Evolutionary conservation across 2,888 invertebrate genomes (phyloP), one percentile per base, ranked within the genome.

Genomic region (Nomada fucata): DNA sequence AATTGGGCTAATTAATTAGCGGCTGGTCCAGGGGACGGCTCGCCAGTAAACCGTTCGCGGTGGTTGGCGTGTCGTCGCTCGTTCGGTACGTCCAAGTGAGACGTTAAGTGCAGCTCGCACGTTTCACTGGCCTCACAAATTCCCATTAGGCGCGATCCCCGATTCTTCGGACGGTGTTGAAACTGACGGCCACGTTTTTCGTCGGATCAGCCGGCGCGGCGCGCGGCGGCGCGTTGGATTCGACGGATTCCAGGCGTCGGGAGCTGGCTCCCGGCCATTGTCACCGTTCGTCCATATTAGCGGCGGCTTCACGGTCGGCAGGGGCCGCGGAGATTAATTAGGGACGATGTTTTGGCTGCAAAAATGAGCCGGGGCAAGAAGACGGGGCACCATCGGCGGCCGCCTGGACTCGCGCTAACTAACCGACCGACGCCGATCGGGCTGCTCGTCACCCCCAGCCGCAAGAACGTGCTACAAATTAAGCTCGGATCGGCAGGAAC

Each of bases 391-490:
- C 87, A 79, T 76, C 87, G 53, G 53, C 87, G 75, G 88, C 83
- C 89, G 88, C 85, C 88, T 86, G 65, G 70, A 79, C 78, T 87
- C 88, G 88, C 88, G 88, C 88, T 90, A 89, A 90, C 90, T 89
- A 90, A 90, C 89, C 86, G 85, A 83, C 76, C 83, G 78, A 82
- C 89, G 83, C 89, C 76, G 68, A 85, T 75, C 84, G 86, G 86
- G 9, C 59, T 26, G 47, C 88, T 88, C 90, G 87, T 89, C 90
- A 88, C 91, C 89, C 86, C 88, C 82, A 82, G 80, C 76, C 83
- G 87, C 91, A 93, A 93, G 92, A 93, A 93, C 93, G 93, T 93
- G 93, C 91, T 92, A 92, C 93, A 93, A 93, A 93, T 93, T 93
- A 93, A 93, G 91, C 89, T 88, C 86, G 86, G 91, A 92, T 92